Conservation (phyloP, 2,113 vertebrate genomes). For the Sorex araneus region DNA sequence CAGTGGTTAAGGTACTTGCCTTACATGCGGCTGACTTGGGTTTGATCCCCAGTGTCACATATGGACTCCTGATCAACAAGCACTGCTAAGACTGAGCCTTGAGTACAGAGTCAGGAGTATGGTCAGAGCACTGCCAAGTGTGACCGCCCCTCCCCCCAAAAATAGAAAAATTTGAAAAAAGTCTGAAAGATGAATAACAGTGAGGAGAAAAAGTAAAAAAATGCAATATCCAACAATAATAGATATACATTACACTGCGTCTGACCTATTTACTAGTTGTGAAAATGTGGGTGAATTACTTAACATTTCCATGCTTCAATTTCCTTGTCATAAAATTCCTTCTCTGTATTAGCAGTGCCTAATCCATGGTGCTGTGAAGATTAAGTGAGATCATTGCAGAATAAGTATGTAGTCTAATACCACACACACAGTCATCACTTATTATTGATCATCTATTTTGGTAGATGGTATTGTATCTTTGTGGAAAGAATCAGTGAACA, state of each 20-base stretch:
- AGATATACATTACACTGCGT: not conserved
- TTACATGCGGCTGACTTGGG: no score
- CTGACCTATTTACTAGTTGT: not conserved
- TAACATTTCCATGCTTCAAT: constrained; percentile 2
- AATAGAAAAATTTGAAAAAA: not conserved
- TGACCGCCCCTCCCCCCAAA: no score
- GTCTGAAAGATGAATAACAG: not conserved
- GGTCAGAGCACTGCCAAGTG: no score
- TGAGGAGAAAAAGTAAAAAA: not conserved
- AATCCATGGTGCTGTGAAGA: not conserved
- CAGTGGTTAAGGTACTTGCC: no score
- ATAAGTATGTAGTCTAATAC: not conserved
- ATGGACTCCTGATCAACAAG: no score
- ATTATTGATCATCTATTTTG: not conserved
- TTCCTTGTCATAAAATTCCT: constrained; percentile 44
- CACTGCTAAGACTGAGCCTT: no score
- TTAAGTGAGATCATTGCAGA: not conserved
- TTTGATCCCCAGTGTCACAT: no score
- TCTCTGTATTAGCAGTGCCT: constrained; percentile 5
- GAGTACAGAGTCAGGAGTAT: not conserved
- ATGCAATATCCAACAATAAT: not conserved
- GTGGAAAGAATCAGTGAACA: not conserved
- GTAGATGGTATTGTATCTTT: not conserved
- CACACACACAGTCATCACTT: not conserved
- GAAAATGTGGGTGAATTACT: constrained; percentile 20